Evolutionary conservation across 2,888 invertebrate species (phyloP), one percentile per base, ranked within the genome.

Genomic region (Sinodicranocentrus sp.): DNA sequence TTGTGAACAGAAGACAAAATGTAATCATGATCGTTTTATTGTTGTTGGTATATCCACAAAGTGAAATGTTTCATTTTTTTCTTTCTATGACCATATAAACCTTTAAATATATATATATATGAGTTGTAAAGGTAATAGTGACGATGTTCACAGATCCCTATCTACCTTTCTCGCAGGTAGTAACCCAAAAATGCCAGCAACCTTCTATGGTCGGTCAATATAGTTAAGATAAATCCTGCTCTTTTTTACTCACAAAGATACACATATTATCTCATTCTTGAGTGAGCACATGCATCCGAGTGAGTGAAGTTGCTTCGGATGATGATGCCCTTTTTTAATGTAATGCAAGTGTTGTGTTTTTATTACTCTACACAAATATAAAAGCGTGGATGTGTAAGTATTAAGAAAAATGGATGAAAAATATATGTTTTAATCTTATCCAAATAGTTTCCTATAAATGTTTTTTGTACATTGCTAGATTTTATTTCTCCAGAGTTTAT

Each of bases 201-300:
- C 33, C 61, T 33, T 61, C 28, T 61, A 61, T 61, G 61, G 61
- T 28, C 61, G 61, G 61, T 61, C 61, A 61, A 59, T 48, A 48
- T 26, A 59, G 26, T 25, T 59, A 17, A 61, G 61, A 26, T 61
- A 61, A 61, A 28, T 61, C 61, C 61, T 6, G 33, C 33, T 33
- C 33, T 10, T 33, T 33, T 33, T 33, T 10, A 33, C 33, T 33
- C 33, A 33, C 33, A 3, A 33, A 6, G 10, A 6, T 33, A 33
- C 33, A 33, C 33, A 33, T 33, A 33, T 33, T 10, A 33, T 33
- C 33, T 33, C 33, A 33, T 33, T 33, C 5, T n/a, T n/a, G n/a
- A n/a, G n/a, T n/a, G n/a, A n/a, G n/a, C n/a, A n/a, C n/a, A n/a
- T n/a, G n/a, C n/a, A n/a, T n/a, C n/a, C n/a, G n/a, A n/a, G n/a